Percentiles rank a stretch among this genome's conserved stretches.
Conservation (phyloP, 2,797 vertebrate species). For the Meriones psammophilus region DNA sequence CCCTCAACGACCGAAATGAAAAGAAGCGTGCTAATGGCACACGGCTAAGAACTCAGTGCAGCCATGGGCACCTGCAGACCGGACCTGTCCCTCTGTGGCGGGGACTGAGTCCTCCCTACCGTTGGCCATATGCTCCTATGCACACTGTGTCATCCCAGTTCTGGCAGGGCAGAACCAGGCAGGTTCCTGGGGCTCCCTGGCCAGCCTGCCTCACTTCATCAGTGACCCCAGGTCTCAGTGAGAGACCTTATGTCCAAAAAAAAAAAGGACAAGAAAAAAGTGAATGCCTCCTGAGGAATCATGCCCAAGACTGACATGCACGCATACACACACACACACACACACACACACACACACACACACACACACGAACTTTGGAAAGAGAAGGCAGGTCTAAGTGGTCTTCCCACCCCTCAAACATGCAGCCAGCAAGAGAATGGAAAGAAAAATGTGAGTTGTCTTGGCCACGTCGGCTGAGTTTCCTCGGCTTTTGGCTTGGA, state of each 20-base stretch:
- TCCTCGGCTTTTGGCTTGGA: neutral
- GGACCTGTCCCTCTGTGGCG: neutral
- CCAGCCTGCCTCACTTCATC: neutral
- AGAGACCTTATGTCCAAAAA: neutral
- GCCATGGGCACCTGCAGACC: neutral
- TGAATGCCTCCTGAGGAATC: neutral
- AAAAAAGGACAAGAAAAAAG: neutral
- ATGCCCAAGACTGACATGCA: neutral
- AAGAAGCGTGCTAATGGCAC: too few species aligned
- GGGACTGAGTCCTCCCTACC: neutral
- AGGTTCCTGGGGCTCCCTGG: neutral
- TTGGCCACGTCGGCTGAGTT: neutral
- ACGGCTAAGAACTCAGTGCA: neutral
- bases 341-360: neutral
- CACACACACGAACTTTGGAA: neutral
- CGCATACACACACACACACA: neutral
- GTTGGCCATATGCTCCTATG: neutral
- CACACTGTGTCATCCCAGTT: neutral
- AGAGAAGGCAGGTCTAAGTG: neutral
- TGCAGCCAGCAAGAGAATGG: slow-evolving; percentile 8
- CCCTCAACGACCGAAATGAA: neutral
- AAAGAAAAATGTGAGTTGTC: slow-evolving; percentile 56
- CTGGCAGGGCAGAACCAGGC: neutral
- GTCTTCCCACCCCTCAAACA: neutral
- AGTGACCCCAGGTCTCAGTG: neutral